These are phyloP conservation scores for Ailurus styani DNA, from an alignment of 2,113 vertebrate genomes.

Conservation along the genomic window DNA sequence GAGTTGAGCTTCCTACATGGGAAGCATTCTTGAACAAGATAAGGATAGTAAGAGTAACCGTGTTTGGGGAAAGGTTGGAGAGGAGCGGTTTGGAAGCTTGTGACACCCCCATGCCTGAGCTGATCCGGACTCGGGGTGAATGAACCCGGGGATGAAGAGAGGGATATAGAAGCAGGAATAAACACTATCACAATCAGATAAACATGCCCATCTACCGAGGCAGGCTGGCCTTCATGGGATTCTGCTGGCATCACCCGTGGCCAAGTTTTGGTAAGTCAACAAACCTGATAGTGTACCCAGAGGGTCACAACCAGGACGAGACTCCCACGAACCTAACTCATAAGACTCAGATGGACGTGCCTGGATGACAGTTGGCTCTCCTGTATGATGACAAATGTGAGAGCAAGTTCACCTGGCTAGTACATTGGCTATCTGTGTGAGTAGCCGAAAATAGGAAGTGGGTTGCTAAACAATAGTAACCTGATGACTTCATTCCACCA, in stretches of 20 bases:
- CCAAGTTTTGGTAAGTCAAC: not conserved
- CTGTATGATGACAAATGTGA: not conserved
- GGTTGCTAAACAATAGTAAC: not conserved
- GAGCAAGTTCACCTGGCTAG: not conserved
- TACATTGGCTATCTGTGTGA: not conserved
- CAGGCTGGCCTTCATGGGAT: not conserved
- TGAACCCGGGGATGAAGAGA: not conserved
- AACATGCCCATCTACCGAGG: fast-evolving
- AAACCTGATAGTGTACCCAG: not conserved
- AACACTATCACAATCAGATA: not conserved
- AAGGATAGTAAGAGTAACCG: no score
- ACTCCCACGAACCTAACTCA: not conserved
- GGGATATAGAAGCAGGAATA: fast-evolving
- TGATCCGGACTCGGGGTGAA: fast-evolving
- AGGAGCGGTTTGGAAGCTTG: not conserved
- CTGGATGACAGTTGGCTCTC: not conserved
- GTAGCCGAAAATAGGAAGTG: not conserved
- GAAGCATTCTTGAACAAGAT: not conserved
- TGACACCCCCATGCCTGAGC: not conserved
- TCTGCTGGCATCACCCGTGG: not conserved
- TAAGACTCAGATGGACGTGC: not conserved
- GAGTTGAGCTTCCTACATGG: not conserved
- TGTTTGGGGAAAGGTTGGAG: not conserved
- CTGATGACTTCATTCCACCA: not conserved
- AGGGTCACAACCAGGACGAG: not conserved